These are phyloP conservation scores for Hemitrygon akajei DNA, from an alignment of 2,797 vertebrate species.

Conservation along the genomic window DNA sequence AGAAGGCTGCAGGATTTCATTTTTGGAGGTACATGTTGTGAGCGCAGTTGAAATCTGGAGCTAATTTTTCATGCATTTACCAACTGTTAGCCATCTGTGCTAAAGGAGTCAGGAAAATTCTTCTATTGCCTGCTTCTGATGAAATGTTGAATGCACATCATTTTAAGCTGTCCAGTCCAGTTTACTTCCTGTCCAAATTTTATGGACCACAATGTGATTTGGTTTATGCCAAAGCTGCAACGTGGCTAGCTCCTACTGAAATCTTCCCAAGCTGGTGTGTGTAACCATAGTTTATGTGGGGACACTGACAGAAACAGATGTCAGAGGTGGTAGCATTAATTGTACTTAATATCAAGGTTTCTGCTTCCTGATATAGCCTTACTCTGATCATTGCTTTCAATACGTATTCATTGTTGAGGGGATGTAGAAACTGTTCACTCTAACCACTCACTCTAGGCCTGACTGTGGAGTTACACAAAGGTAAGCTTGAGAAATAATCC, in stretches of 20 bases:
- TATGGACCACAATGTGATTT: background rate
- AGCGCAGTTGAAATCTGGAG: slow-evolving; percentile 16
- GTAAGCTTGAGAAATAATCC: no score
- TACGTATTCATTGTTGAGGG: background rate
- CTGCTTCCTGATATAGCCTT: background rate
- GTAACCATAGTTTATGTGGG: background rate
- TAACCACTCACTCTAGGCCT: background rate
- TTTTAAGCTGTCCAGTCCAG: slow-evolving; percentile 12
- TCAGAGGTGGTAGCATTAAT: background rate
- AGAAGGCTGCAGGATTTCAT: background rate
- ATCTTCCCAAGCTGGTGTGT: background rate
- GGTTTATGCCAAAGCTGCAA: slow-evolving; percentile 14
- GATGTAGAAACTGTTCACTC: background rate
- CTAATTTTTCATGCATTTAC: slow-evolving; percentile 32
- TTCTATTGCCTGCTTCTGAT: slow-evolving; percentile 35
- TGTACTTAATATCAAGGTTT: background rate
- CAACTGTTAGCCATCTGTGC: slow-evolving; percentile 30
- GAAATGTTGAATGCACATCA: slow-evolving; percentile 23
- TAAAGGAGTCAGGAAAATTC: slow-evolving; percentile 1
- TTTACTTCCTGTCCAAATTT: slow-evolving; percentile 27
- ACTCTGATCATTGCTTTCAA: background rate
- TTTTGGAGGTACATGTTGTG: background rate
- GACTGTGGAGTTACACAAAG: background rate
- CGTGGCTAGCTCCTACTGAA: background rate
- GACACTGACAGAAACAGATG: slow-evolving; percentile 12